phyloP scores from a whole-genome alignment of 2,797 vertebrate genomes.

The Pitangus sulphuratus region DNA sequence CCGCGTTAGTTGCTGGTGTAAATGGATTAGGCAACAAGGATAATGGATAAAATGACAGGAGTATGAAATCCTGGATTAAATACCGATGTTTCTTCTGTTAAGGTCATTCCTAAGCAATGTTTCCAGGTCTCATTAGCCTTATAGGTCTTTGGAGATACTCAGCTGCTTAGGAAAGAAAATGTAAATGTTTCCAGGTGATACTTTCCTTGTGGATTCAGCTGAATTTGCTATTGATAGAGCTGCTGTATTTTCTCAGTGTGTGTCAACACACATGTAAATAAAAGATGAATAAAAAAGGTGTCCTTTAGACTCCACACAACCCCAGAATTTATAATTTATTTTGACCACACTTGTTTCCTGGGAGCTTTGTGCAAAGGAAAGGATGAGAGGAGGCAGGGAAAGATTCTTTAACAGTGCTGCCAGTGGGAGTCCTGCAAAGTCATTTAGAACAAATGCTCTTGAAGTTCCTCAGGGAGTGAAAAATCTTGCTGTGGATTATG shows the following conservation, averaged over 20 bases:
- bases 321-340: conserved; percentile 9
- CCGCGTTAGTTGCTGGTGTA: background rate
- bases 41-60: background rate
- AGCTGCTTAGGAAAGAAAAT: background rate
- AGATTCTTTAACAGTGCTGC: background rate
- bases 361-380: conserved; percentile 14
- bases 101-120: background rate
- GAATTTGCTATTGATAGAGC: background rate
- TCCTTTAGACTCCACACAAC: background rate
- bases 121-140: background rate
- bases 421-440: conserved; percentile 38
- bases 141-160: background rate
- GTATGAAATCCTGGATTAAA: background rate
- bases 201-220: background rate
- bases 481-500: conserved; percentile 20
- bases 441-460: conserved; percentile 43
- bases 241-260: background rate
- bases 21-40: background rate
- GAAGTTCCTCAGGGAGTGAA: conserved; percentile 6
- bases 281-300: conserved; percentile 12
- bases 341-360: conserved; percentile 11
- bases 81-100: background rate
- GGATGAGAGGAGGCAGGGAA: background rate
- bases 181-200: background rate
- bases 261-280: conserved; percentile 45